Percentiles rank a stretch among this genome's conserved stretches.
These are phyloP conservation scores for Ibycter americanus DNA, from an alignment of 2,797 vertebrate species.

Conservation along the genomic window DNA sequence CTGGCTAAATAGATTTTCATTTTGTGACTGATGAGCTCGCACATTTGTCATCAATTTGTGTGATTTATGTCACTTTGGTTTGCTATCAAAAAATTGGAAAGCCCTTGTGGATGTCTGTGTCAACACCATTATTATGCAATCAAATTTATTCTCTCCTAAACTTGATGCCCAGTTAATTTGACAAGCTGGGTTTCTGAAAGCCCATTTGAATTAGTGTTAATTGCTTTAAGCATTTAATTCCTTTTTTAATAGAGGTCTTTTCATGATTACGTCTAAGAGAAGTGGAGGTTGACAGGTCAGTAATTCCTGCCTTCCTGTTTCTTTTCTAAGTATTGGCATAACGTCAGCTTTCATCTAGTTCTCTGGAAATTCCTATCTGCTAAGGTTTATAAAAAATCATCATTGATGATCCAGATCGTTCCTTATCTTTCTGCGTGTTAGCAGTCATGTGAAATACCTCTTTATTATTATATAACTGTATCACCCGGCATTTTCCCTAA, in stretches of 20 bases:
- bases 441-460: neutral
- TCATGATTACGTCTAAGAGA: neutral
- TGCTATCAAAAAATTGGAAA: neutral
- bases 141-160: neutral
- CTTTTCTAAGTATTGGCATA: neutral
- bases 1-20: neutral
- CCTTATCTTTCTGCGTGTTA: neutral
- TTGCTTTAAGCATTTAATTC: neutral
- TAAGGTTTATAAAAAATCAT: neutral
- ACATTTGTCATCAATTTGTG: neutral
- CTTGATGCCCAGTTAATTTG: neutral
- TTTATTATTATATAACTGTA: neutral
- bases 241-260: neutral
- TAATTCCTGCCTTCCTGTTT: neutral
- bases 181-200: neutral
- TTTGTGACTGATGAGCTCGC: neutral
- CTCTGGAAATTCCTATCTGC: neutral
- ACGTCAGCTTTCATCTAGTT: neutral
- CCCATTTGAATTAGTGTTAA: neutral
- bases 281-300: neutral
- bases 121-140: fast-evolving
- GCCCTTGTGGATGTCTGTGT: neutral
- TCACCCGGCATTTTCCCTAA: neutral
- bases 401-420: neutral
- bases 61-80: neutral